Evolutionary conservation across 2,113 vertebrate species (phyloP).

Genomic region (Podarcis cretensis): DNA sequence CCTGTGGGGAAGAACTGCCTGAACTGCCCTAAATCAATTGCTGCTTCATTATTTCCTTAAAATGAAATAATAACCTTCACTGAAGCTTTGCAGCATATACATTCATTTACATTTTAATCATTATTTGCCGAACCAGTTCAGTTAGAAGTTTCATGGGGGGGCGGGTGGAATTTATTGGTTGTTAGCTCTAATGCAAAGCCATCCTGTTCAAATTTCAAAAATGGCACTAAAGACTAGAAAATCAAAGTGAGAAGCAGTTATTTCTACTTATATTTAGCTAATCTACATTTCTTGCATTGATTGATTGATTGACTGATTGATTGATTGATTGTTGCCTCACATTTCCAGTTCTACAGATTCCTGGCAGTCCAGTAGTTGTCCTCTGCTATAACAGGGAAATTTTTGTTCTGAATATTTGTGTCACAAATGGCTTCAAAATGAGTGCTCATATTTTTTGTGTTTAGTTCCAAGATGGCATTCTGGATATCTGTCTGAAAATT

Average conservation of each 20-base stretch:
- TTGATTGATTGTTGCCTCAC: too few species aligned
- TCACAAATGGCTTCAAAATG: neutral
- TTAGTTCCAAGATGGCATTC: conserved; percentile 68
- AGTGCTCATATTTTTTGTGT: neutral
- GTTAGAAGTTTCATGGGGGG: too few species aligned
- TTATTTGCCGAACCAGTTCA: too few species aligned
- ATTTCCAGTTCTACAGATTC: neutral
- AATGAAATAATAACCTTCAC: neutral
- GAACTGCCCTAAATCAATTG: too few species aligned
- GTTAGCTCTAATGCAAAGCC: neutral
- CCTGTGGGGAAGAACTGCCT: too few species aligned
- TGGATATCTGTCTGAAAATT: conserved; percentile 67
- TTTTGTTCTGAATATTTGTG: neutral
- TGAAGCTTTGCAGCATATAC: neutral
- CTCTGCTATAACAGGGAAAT: neutral
- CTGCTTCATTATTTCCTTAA: too few species aligned
- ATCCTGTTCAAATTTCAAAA: neutral
- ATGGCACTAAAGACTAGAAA: neutral
- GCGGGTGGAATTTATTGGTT: neutral
- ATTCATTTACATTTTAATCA: neutral
- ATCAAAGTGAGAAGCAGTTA: neutral
- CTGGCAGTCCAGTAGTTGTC: neutral
- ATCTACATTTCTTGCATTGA: neutral
- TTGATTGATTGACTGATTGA: too few species aligned
- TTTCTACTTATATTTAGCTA: neutral